Conservation (phyloP, 2,797 vertebrate genomes). For the Syngnathus rostellatus region DNA sequence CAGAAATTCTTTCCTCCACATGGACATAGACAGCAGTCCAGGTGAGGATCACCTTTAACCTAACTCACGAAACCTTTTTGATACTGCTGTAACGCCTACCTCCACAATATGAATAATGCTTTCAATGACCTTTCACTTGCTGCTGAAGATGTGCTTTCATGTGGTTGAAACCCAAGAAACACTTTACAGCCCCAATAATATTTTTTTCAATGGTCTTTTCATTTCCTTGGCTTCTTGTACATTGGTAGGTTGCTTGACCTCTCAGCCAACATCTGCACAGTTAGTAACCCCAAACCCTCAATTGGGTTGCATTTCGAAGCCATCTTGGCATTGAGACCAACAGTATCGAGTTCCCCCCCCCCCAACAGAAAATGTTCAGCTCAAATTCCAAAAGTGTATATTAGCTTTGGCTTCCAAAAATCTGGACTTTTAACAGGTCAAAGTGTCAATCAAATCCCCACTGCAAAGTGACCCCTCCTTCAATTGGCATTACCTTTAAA, state of each 20-base stretch:
- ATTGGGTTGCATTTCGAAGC: slow-evolving; percentile 17
- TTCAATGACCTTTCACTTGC: not conserved
- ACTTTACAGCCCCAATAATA: not conserved
- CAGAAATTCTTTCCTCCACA: slow-evolving; percentile 84
- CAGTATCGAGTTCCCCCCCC: slow-evolving; percentile 15
- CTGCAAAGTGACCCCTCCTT: not conserved
- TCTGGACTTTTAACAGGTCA: slow-evolving; percentile 16
- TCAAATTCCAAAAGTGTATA: slow-evolving; percentile 14
- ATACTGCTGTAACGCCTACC: not conserved
- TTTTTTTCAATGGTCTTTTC: slow-evolving; percentile 7
- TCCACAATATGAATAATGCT: not conserved
- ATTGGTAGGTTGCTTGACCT: slow-evolving; percentile 20
- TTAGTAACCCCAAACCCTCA: slow-evolving; percentile 20
- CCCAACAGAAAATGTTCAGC: slow-evolving; percentile 9
- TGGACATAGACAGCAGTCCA: slow-evolving; percentile 83
- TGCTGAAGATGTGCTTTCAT: slow-evolving; percentile 9
- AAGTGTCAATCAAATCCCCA: not conserved
- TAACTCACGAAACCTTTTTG: not conserved
- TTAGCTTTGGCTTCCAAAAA: slow-evolving; percentile 21
- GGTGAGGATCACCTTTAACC: slow-evolving; percentile 30
- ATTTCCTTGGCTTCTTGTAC: slow-evolving; percentile 6
- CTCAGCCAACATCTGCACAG: slow-evolving; percentile 15
- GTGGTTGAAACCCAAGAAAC: not conserved
- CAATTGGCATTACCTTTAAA: not conserved
- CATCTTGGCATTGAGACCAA: slow-evolving; percentile 9